Conservation (phyloP, 2,888 invertebrate genomes). For the Torymus texanus region DNA sequence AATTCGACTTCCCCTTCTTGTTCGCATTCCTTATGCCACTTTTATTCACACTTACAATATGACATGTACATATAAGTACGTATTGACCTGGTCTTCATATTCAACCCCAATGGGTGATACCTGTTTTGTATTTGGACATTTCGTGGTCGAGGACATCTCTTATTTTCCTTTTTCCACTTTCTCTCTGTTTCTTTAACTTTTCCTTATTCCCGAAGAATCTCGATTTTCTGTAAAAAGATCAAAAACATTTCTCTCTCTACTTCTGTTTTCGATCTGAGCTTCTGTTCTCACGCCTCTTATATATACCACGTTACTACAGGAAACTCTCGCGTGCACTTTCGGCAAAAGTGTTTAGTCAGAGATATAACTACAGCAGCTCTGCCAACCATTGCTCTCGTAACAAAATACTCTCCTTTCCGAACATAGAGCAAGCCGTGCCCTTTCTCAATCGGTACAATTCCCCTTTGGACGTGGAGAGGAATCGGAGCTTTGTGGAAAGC, state of each 20-base stretch:
- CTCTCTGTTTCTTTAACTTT: neutral
- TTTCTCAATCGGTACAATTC: neutral
- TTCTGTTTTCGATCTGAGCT: too few relatives aligned
- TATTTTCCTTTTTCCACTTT: neutral
- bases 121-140: conserved; percentile 35
- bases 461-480: neutral
- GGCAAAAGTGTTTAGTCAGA: too few relatives aligned
- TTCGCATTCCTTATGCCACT: neutral
- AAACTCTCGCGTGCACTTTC: too few relatives aligned
- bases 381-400: too few relatives aligned
- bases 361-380: too few relatives aligned
- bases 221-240: too few relatives aligned
- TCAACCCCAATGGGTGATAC: conserved; percentile 56
- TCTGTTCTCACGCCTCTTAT: too few relatives aligned
- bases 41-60: conserved; percentile 61
- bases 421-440: too few relatives aligned
- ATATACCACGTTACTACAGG: too few relatives aligned
- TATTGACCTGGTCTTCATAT: conserved; percentile 64
- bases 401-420: too few relatives aligned
- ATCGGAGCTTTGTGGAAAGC: too few relatives aligned
- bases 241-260: too few relatives aligned
- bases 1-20: conserved; percentile 6
- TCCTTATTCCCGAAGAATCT: neutral
- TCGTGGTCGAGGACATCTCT: conserved; percentile 28
- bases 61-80: conserved; percentile 59